phyloP scores from a whole-genome alignment of 2,113 vertebrate genomes.

The Apistogramma diplotaenia region DNA sequence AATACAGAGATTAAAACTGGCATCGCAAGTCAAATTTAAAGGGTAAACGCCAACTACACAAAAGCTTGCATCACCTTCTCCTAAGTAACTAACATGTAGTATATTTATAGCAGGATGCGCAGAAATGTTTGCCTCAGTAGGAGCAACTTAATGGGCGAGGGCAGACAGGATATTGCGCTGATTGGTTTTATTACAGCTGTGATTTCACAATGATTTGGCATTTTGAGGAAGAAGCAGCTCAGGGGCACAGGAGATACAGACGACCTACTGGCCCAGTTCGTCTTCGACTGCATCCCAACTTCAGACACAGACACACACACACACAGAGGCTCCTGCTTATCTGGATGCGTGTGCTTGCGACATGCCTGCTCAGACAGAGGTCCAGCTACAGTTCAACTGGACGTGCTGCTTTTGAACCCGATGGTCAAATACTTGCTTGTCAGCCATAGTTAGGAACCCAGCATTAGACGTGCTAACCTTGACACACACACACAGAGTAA shows the following conservation, averaged over 20 bases:
- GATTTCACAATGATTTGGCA: background rate
- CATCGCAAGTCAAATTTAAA: background rate
- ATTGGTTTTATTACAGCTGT: background rate
- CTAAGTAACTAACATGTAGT: background rate
- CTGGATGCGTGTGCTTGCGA: background rate
- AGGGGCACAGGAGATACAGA: background rate
- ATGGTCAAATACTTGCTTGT: constrained; percentile 35
- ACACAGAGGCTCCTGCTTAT: constrained; percentile 41
- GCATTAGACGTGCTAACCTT: background rate
- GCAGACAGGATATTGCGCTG: background rate
- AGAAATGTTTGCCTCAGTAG: background rate
- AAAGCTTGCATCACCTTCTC: background rate
- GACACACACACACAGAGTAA: background rate
- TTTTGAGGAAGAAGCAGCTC: background rate
- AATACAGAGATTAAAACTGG: background rate
- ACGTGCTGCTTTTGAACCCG: constrained; percentile 12
- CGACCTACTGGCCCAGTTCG: constrained; percentile 20
- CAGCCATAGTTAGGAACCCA: background rate
- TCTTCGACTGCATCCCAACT: background rate
- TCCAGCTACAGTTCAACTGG: constrained; percentile 38
- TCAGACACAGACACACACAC: constrained; percentile 21
- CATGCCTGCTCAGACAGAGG: background rate
- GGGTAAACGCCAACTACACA: background rate
- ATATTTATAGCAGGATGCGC: background rate
- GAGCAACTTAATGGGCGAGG: background rate